Evolutionary conservation across 2,113 vertebrate species (phyloP).

Genomic region (Eublepharis macularius): DNA sequence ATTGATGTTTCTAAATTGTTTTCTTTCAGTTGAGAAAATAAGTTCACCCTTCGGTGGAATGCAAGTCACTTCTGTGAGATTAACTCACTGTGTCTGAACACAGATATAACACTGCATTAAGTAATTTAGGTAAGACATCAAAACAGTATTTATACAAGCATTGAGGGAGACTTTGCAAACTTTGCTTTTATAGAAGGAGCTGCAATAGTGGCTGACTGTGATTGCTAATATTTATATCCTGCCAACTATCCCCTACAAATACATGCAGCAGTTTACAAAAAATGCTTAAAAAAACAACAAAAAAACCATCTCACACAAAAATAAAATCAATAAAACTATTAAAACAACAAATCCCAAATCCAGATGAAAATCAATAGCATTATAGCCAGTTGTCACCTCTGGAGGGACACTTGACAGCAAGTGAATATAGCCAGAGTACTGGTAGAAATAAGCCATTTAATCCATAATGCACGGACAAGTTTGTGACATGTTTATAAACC

Average conservation of each 20-base stretch:
- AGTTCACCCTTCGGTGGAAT: slow-evolving; percentile 3
- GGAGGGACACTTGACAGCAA: slow-evolving; percentile 57
- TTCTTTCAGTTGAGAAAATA: accelerated
- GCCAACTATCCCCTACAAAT: not conserved
- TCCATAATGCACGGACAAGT: slow-evolving; percentile 27
- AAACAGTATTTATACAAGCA: not conserved
- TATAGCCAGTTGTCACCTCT: slow-evolving; percentile 54
- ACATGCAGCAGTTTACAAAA: not conserved
- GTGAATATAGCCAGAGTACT: slow-evolving; percentile 49
- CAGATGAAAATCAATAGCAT: not conserved
- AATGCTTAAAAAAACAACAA: slow-evolving; percentile 30
- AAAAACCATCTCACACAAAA: not conserved
- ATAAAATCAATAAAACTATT: not conserved
- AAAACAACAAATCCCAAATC: not conserved
- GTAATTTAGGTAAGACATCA: slow-evolving; percentile 25
- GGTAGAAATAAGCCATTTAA: not conserved
- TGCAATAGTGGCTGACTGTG: no score
- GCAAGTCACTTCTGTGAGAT: not conserved
- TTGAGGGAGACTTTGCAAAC: not conserved
- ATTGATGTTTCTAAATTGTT: not conserved
- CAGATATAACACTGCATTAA: not conserved
- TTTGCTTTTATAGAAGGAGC: not conserved
- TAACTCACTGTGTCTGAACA: slow-evolving; percentile 37
- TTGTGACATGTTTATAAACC: not conserved
- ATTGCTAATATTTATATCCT: not conserved